Conservation (phyloP, 2,113 vertebrate genomes). For the Aleadryas rufinucha region DNA sequence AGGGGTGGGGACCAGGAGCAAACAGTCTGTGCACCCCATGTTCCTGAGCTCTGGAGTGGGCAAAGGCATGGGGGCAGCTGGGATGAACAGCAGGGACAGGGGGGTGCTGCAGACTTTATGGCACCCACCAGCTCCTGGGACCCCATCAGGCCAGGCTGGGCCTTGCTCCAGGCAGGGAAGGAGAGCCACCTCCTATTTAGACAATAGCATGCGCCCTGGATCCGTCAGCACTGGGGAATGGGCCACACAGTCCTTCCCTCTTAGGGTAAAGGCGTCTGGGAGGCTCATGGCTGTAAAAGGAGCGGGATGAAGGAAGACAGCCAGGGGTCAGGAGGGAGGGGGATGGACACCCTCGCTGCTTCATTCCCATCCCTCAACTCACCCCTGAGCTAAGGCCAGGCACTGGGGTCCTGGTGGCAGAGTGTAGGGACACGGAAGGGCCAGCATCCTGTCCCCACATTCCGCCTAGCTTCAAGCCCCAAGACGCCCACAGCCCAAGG, state of each 20-base stretch:
- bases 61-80: background rate
- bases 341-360: background rate
- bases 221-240: slow-evolving; percentile 10
- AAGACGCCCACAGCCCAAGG: background rate
- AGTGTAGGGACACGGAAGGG: background rate
- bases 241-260: slow-evolving; percentile 20
- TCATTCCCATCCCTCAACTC: background rate
- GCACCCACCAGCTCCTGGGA: background rate
- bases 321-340: slow-evolving; percentile 6
- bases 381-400: background rate
- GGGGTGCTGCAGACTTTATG: background rate
- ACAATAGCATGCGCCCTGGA: background rate
- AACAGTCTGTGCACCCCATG: accelerated
- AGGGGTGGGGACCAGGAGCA: background rate
- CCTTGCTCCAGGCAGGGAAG: background rate
- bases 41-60: background rate
- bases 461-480: background rate
- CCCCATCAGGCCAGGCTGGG: background rate
- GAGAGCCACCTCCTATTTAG: slow-evolving; percentile 45
- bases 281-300: slow-evolving; percentile 62
- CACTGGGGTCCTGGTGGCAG: background rate
- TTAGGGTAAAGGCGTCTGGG: slow-evolving; percentile 48
- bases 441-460: accelerated
- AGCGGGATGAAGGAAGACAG: background rate
- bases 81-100: accelerated